A percentile compares a stretch with the other conserved stretches of the same genome.
Conservation (phyloP, 2,113 vertebrate genomes). For the Anoura caudifer region DNA sequence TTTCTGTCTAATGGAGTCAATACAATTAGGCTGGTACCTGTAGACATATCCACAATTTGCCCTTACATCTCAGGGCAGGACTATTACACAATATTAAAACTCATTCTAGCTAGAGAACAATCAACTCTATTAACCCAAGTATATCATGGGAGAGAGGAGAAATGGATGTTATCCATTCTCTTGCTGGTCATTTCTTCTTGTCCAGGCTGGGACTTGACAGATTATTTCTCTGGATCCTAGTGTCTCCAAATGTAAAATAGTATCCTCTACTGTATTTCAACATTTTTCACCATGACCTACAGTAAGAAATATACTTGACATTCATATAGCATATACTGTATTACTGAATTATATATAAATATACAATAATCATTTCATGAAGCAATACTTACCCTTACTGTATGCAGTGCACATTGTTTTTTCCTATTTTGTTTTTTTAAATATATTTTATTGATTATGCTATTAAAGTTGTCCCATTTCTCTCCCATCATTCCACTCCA, state of each 20-base stretch:
- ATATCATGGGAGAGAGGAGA: background rate
- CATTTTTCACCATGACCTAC: background rate
- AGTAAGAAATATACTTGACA: background rate
- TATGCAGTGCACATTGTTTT: background rate
- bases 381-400: background rate
- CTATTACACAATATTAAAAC: background rate
- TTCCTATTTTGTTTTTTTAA: background rate
- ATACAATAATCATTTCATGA: background rate
- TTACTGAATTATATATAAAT: background rate
- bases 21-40: slow-evolving; percentile 18
- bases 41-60: background rate
- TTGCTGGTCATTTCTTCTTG: slow-evolving; percentile 33
- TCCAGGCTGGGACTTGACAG: background rate
- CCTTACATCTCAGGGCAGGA: slow-evolving; percentile 42
- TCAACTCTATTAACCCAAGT: slow-evolving; percentile 4
- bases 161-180: background rate
- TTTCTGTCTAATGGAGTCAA: slow-evolving; percentile 27
- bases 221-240: background rate
- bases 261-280: background rate
- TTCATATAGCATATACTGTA: background rate
- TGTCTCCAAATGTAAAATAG: background rate
- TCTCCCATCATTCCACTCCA: no score
- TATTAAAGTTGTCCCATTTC: no score
- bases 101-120: slow-evolving; percentile 40
- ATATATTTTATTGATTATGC: no score